Conservation (phyloP, 2,113 vertebrate species). For the Gopherus flavomarginatus region DNA sequence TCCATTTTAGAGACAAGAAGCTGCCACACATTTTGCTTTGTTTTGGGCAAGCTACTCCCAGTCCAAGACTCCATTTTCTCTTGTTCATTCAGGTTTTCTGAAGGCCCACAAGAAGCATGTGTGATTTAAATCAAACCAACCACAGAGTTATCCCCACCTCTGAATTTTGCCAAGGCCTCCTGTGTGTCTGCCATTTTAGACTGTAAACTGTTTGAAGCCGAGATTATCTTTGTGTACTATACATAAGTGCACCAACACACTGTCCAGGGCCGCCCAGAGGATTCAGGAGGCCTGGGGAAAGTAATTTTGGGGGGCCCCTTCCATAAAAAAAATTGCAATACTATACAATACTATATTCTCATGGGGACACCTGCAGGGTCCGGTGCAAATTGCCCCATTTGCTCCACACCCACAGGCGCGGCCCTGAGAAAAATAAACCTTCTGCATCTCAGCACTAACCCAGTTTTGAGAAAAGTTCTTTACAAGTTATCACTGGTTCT, state of each 20-base stretch:
- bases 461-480: no score
- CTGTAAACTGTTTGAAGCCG: accelerated
- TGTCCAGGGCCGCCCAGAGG: no score
- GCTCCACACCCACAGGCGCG: no score
- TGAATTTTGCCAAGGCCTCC: neutral
- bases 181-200: neutral
- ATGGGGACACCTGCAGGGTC: no score
- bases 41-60: neutral
- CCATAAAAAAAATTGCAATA: no score
- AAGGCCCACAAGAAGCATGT: neutral
- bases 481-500: no score
- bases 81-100: neutral
- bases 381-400: no score
- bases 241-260: neutral
- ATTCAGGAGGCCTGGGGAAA: no score
- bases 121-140: neutral
- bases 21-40: neutral
- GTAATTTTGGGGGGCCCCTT: no score
- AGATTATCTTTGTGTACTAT: neutral
- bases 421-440: no score
- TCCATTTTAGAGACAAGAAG: neutral
- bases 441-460: no score
- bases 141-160: neutral
- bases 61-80: neutral
- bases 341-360: no score